These are phyloP conservation scores for Astropecten irregularis DNA, from an alignment of 53 echinoderm and acorn worm species.

Conservation along the genomic window DNA sequence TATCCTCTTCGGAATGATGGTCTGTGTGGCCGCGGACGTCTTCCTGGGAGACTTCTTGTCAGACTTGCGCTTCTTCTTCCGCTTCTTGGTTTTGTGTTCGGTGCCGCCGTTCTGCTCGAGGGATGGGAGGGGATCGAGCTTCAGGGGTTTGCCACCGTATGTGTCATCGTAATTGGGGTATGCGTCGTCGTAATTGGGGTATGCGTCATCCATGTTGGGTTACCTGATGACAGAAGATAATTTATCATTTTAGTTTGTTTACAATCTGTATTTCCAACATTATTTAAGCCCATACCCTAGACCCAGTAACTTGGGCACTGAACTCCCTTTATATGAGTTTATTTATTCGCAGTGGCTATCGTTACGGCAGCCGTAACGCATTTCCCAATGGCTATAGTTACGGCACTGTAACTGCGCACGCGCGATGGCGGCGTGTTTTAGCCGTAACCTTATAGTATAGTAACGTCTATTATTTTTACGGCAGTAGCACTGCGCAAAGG, in stretches of 20 bases:
- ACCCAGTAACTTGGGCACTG: no score
- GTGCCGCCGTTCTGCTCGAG: conserved; percentile 13
- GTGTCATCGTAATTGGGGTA: conserved; percentile 42
- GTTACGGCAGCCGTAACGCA: no score
- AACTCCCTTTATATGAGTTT: no score
- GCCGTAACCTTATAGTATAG: no score
- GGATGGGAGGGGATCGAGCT: conserved; percentile 19
- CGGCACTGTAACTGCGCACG: no score
- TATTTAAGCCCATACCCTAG: background rate
- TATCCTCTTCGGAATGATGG: conserved; percentile 14
- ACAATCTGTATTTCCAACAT: no score
- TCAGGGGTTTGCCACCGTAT: conserved; percentile 23
- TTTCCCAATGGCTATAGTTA: no score
- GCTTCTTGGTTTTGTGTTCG: conserved; percentile 43
- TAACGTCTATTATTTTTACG: no score
- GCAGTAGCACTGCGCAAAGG: no score
- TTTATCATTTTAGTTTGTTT: background rate
- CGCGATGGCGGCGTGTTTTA: no score
- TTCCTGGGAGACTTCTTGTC: conserved; percentile 21
- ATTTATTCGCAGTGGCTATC: no score
- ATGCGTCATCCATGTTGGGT: conserved; percentile 21
- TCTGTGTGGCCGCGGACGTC: conserved; percentile 24
- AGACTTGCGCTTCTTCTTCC: conserved; percentile 48
- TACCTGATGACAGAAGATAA: background rate
- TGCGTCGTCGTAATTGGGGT: no score